Evolutionary conservation across 2,797 vertebrate species (phyloP).

Genomic region (Coreius guichenoti): DNA sequence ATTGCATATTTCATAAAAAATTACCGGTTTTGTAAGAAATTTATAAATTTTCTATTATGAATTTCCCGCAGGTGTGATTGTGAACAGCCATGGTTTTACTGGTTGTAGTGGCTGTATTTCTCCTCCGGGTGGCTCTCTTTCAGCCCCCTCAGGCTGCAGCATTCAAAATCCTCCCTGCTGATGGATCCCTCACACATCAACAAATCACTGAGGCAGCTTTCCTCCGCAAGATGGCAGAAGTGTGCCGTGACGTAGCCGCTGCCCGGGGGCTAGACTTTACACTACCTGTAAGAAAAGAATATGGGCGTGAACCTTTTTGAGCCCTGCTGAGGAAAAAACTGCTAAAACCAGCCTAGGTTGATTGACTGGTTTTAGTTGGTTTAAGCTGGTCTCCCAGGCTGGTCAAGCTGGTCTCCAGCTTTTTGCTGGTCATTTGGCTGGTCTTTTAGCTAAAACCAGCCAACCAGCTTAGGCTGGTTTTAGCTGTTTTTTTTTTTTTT

Average conservation of each 20-base stretch:
- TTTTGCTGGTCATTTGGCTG: too few species aligned
- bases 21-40: not conserved
- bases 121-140: not conserved
- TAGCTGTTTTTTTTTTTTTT: too few species aligned
- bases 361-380: too few species aligned
- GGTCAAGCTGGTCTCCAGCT: too few species aligned
- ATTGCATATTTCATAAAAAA: not conserved
- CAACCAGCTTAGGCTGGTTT: too few species aligned
- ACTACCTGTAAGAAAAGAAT: not conserved
- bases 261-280: not conserved
- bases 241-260: not conserved
- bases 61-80: not conserved
- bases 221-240: conserved; percentile 14
- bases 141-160: not conserved
- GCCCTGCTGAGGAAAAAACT: not conserved
- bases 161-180: not conserved
- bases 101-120: conserved; percentile 16
- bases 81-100: not conserved
- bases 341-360: too few species aligned
- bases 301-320: not conserved
- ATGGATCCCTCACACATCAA: conserved; percentile 36
- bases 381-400: too few species aligned
- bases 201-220: conserved; percentile 31
- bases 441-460: too few species aligned
- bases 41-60: not conserved